Evolutionary conservation across 2,888 invertebrate species (phyloP).

Genomic region (Polylopha cassiicola): DNA sequence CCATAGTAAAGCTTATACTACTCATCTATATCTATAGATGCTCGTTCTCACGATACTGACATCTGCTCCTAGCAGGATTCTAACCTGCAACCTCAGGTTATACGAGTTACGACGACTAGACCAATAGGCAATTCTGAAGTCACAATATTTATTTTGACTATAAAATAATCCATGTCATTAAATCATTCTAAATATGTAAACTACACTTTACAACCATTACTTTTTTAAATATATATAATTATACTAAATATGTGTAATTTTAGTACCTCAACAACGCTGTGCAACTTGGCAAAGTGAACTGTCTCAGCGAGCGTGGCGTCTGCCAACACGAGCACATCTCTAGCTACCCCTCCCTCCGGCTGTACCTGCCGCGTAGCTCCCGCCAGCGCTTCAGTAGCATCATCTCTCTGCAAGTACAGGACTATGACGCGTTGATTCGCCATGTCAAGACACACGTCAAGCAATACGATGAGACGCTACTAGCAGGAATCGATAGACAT

Average conservation of each 20-base stretch:
- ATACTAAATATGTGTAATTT: not conserved
- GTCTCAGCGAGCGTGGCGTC: conserved; percentile 53
- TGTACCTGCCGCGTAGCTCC: conserved; percentile 48
- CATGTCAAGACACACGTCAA: conserved; percentile 47
- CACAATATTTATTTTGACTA: too few species aligned
- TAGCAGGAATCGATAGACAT: conserved; percentile 36
- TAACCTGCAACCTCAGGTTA: too few species aligned
- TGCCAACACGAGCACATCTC: conserved; percentile 63
- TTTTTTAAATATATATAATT: not conserved
- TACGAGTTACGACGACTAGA: too few species aligned
- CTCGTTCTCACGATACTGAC: too few species aligned
- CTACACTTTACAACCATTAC: not conserved
- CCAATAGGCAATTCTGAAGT: too few species aligned
- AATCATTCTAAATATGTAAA: too few species aligned
- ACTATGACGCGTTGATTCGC: conserved; percentile 39
- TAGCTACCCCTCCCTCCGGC: conserved; percentile 56
- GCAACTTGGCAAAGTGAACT: conserved; percentile 64
- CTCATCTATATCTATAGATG: too few species aligned
- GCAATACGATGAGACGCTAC: conserved; percentile 39
- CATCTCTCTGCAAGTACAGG: conserved; percentile 41
- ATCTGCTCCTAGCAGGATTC: too few species aligned
- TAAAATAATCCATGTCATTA: too few species aligned
- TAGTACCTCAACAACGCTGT: conserved; percentile 56
- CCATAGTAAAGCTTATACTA: too few species aligned
- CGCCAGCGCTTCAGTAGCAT: conserved; percentile 45